These are phyloP conservation scores for Mesorhabditis sp. DNA, from an alignment of 2,888 invertebrate species.

Conservation along the genomic window DNA sequence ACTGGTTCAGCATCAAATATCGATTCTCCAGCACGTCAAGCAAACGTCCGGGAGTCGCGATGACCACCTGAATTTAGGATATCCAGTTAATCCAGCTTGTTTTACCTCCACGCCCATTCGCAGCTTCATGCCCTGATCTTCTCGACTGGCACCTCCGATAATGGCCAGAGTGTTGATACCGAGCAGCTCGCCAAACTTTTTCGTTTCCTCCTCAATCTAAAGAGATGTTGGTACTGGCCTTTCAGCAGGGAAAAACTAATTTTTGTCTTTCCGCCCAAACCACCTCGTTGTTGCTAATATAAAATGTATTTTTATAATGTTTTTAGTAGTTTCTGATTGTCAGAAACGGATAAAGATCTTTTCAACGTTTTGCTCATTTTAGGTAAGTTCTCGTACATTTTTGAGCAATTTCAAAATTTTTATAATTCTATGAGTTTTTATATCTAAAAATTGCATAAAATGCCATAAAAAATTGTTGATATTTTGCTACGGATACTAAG, in stretches of 20 bases:
- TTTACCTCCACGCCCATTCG: slow-evolving; percentile 86
- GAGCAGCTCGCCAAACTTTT: slow-evolving; percentile 88
- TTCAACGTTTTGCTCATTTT: background rate
- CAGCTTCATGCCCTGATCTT: slow-evolving; percentile 78
- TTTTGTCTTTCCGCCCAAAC: background rate
- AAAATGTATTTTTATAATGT: too few relatives aligned
- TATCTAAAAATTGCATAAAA: background rate
- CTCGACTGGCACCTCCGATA: slow-evolving; percentile 88
- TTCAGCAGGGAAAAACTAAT: background rate
- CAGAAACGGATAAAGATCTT: background rate
- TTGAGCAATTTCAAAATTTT: background rate
- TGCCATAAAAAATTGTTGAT: background rate
- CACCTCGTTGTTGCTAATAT: too few relatives aligned
- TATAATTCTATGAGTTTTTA: background rate
- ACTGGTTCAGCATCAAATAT: slow-evolving; percentile 90
- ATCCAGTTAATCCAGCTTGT: background rate
- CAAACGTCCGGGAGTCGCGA: slow-evolving; percentile 97
- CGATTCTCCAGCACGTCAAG: slow-evolving; percentile 97
- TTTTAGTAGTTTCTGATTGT: too few relatives aligned
- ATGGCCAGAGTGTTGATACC: slow-evolving; percentile 86
- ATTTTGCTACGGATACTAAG: background rate
- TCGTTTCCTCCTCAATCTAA: slow-evolving; percentile 97
- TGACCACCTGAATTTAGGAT: slow-evolving; percentile 73
- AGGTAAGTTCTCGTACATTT: background rate
- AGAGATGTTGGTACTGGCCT: background rate